phyloP scores from a whole-genome alignment of 2,888 invertebrate genomes.

The Autographa gamma region DNA sequence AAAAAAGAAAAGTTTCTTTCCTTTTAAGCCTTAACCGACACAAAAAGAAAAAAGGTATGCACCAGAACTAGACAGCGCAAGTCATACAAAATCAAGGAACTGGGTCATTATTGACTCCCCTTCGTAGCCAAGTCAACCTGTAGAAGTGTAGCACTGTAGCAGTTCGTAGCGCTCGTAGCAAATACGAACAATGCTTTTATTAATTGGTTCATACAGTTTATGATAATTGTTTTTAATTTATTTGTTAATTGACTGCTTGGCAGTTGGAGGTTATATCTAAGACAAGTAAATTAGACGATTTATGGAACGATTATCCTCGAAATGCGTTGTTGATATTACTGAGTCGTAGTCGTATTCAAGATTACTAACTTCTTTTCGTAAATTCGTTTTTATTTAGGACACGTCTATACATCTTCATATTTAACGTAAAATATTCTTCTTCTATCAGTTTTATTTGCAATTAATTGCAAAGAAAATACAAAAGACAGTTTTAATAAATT shows the following conservation, averaged over 20 bases:
- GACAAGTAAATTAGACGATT: neutral
- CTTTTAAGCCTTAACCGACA: neutral
- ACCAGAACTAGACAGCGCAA: neutral
- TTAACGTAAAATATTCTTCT: too few species aligned
- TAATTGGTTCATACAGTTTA: neutral
- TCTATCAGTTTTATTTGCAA: too few species aligned
- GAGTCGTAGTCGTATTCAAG: too few species aligned
- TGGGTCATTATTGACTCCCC: conserved; percentile 9
- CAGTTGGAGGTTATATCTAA: neutral
- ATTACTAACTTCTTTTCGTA: too few species aligned
- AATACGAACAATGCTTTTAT: neutral
- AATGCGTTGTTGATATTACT: neutral
- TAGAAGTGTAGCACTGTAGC: neutral
- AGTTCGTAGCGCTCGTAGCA: conserved; percentile 7
- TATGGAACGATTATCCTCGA: neutral
- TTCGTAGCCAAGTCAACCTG: conserved; percentile 10
- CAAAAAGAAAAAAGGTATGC: neutral
- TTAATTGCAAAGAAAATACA: too few species aligned
- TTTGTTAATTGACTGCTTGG: neutral
- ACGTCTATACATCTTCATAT: too few species aligned
- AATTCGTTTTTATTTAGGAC: too few species aligned
- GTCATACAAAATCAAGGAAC: neutral
- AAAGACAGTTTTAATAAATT: too few species aligned
- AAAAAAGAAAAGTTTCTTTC: too few species aligned
- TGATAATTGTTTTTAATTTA: neutral